phyloP scores from a whole-genome alignment of 1,140 invertebrate genomes.

The Rhyzopertha dominica region DNA sequence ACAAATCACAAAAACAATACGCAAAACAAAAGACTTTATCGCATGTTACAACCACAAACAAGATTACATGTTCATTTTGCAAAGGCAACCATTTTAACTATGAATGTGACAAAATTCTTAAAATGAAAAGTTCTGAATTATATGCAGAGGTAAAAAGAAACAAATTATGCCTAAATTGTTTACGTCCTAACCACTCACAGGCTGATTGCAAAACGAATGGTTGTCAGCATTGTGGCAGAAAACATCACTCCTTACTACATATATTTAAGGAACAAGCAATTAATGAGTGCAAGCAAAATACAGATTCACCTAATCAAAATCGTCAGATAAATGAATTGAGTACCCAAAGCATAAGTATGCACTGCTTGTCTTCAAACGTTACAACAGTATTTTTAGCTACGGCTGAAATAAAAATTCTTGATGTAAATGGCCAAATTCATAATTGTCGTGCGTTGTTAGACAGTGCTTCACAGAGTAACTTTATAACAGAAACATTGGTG shows the following conservation, averaged over 20 bases:
- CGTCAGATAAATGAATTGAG: too few species aligned
- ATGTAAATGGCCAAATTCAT: neutral
- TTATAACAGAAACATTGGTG: slow-evolving; percentile 10
- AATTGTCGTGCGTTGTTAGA: slow-evolving; percentile 7
- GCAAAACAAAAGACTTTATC: neutral
- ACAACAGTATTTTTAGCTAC: slow-evolving; percentile 6
- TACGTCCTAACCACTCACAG: slow-evolving; percentile 2
- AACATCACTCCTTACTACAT: slow-evolving; percentile 17
- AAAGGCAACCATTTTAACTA: slow-evolving; percentile 14
- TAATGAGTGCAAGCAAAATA: neutral
- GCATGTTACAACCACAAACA: neutral
- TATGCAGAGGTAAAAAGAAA: slow-evolving; percentile 9
- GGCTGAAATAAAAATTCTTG: slow-evolving; percentile 6
- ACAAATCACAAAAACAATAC: neutral
- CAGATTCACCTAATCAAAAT: too few species aligned
- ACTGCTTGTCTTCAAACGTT: slow-evolving; percentile 2
- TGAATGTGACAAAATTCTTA: slow-evolving; percentile 10
- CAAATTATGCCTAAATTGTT: slow-evolving; percentile 16
- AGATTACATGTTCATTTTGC: slow-evolving; percentile 6
- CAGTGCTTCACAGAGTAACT: slow-evolving; percentile 16
- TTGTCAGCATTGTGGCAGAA: slow-evolving; percentile 11
- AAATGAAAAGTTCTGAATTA: neutral
- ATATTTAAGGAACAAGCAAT: neutral
- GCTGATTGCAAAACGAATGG: slow-evolving; percentile 1
- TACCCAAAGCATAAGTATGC: too few species aligned